Evolutionary conservation across 2,888 invertebrate genomes (phyloP).

Genomic region (Nemoura dubitans): DNA sequence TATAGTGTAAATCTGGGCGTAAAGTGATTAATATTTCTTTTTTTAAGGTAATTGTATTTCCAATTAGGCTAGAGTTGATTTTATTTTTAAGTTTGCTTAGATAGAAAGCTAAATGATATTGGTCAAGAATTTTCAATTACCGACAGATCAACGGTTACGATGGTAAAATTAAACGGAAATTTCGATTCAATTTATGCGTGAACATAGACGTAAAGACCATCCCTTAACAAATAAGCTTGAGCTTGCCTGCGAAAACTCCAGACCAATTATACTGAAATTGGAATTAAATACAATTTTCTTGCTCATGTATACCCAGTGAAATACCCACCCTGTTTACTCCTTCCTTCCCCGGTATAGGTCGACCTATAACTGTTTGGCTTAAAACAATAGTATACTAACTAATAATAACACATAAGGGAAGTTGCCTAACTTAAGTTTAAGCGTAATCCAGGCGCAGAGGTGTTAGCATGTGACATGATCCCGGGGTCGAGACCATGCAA

Average conservation of each 20-base stretch:
- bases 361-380: not conserved
- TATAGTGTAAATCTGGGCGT: slow-evolving; percentile 20
- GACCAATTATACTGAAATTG: not conserved
- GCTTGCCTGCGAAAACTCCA: not conserved
- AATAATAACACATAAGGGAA: not conserved
- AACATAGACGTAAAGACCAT: not conserved
- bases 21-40: slow-evolving; percentile 24
- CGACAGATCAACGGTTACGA: slow-evolving; percentile 14
- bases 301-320: not conserved
- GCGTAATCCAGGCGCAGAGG: slow-evolving; percentile 27
- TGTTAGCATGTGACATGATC: slow-evolving; percentile 24
- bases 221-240: not conserved
- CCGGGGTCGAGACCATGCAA: not conserved
- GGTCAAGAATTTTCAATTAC: slow-evolving; percentile 31
- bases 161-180: not conserved
- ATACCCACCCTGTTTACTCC: not conserved
- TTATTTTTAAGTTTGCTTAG: slow-evolving; percentile 33
- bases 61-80: slow-evolving; percentile 28
- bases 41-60: slow-evolving; percentile 39
- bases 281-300: slow-evolving; percentile 1
- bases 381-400: not conserved
- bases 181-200: not conserved
- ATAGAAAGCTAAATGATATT: slow-evolving; percentile 7
- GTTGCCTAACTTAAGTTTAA: slow-evolving; percentile 25
- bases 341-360: not conserved